phyloP scores from a whole-genome alignment of 2,797 vertebrate species.

The Gymnoscopelus microlampas region DNA sequence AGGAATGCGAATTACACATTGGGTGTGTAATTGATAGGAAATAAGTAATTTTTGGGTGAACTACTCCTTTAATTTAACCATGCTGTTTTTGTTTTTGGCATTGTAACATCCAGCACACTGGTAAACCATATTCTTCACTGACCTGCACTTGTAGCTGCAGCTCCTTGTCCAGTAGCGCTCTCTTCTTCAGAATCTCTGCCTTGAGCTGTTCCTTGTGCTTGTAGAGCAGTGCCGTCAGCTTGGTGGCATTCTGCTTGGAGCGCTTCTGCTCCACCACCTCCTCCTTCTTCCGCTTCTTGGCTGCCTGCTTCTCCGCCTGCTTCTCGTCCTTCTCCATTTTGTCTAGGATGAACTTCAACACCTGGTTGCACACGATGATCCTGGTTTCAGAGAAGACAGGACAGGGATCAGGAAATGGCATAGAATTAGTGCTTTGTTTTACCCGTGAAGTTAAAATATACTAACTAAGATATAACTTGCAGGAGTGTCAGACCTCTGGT shows the following conservation, averaged over 20 bases:
- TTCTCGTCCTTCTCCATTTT: slow-evolving; percentile 99
- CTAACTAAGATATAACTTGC: neutral
- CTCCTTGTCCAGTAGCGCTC: slow-evolving; percentile 96
- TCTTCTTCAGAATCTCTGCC: slow-evolving; percentile 96
- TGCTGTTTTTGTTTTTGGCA: too few relatives aligned
- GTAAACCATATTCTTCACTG: slow-evolving; percentile 12
- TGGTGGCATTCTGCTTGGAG: slow-evolving; percentile 94
- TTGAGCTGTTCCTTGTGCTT: slow-evolving; percentile 98
- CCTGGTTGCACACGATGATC: slow-evolving; percentile 99
- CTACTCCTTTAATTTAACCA: too few relatives aligned
- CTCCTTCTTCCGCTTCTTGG: slow-evolving; percentile 95
- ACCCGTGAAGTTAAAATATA: neutral
- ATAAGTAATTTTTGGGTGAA: too few relatives aligned
- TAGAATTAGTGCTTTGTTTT: neutral
- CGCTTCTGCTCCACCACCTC: slow-evolving; percentile 97
- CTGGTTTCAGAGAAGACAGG: slow-evolving; percentile 70
- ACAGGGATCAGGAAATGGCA: neutral
- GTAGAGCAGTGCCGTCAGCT: slow-evolving; percentile 94
- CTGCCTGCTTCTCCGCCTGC: slow-evolving; percentile 97
- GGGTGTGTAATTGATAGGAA: too few relatives aligned
- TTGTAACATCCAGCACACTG: neutral
- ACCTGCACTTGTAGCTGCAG: slow-evolving; percentile 98
- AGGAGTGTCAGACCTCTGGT: slow-evolving; percentile 85
- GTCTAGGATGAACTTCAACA: slow-evolving; percentile 98
- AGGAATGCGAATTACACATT: too few relatives aligned